phyloP scores from a whole-genome alignment of 2,797 vertebrate genomes.

The Rhincodon typus region DNA sequence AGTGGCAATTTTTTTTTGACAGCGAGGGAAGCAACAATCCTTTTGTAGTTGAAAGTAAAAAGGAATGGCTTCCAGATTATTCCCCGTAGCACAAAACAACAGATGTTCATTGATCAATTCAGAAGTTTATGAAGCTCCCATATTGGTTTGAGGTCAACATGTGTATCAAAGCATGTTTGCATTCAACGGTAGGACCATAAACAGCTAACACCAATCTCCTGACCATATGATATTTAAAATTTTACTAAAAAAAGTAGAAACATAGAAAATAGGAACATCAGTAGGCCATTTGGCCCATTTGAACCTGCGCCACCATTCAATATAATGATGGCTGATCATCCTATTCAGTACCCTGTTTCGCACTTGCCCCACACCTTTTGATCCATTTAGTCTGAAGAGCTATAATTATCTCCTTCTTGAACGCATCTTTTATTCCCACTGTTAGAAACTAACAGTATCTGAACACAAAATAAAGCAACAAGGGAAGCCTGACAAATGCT shows the following conservation, averaged over 20 bases:
- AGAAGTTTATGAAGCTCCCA: background rate
- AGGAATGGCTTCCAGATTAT: background rate
- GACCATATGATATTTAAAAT: background rate
- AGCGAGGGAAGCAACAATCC: background rate
- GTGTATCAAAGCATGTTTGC: background rate
- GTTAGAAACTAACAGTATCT: background rate
- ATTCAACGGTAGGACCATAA: background rate
- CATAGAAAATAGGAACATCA: too few relatives aligned
- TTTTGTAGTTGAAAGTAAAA: background rate
- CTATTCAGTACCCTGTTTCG: too few relatives aligned
- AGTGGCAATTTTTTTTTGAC: background rate
- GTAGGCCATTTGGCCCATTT: too few relatives aligned
- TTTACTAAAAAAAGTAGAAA: background rate
- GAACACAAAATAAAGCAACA: background rate
- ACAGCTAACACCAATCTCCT: background rate
- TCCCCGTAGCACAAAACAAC: background rate
- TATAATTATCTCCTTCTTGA: too few relatives aligned
- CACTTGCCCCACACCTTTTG: too few relatives aligned
- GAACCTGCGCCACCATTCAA: too few relatives aligned
- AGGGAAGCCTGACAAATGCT: background rate
- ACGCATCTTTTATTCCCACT: background rate
- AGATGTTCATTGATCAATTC: background rate
- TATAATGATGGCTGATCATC: too few relatives aligned
- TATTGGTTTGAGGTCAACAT: background rate
- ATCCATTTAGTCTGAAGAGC: too few relatives aligned